Evolutionary conservation across 1,140 invertebrate genomes (phyloP), one percentile per base, ranked within the genome.

Genomic region (Glomeris maerens): DNA sequence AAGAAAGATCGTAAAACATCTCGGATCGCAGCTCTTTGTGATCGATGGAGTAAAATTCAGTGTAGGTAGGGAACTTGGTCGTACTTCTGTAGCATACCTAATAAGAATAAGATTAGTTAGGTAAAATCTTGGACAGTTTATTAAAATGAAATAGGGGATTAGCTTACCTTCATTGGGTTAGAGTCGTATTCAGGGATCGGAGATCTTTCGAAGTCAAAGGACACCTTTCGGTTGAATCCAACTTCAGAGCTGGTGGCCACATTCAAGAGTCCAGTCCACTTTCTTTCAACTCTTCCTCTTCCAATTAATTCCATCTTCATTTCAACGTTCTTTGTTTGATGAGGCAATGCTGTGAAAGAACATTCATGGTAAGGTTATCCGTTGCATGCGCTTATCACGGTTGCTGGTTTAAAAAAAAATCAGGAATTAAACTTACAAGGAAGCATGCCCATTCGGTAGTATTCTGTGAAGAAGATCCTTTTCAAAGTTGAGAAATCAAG

Each of bases 161-260:
- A 41, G 21, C 48, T 27, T 23, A 42, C 48, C 38, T 49, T 27
- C 25, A 13, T 27, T 42, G 4, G 4, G 3, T 49, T 46, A 13
- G 17, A 5, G 28, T 49, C 48, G 23, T 49, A 49, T 36, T 42
- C 28, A 40, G 48, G 48, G 28, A 49, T 20, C 7, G 48, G 10
- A 7, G 48, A 22, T 4, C 48, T 21, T 44, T 27, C 14, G 36
- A n/a, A 49, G 28, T 49, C 17, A 5, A 49, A 49, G 4, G 17
- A 7, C 14, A 49, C 7, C 21, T 49, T 40, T 3, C 36, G 23
- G 13, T 3, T 21, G 3, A 23, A 7, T 3, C 5, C 17, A 4
- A 13, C 26, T 5, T 5, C 21, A n/a, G 7, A 3, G 3, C 3
- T 3, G 22, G 27, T 17, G 36, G 14, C 21, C 5, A 49, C 38